phyloP scores from a whole-genome alignment of 92 coral and sea anemone genomes.

The Epizoanthus illoricatus region DNA sequence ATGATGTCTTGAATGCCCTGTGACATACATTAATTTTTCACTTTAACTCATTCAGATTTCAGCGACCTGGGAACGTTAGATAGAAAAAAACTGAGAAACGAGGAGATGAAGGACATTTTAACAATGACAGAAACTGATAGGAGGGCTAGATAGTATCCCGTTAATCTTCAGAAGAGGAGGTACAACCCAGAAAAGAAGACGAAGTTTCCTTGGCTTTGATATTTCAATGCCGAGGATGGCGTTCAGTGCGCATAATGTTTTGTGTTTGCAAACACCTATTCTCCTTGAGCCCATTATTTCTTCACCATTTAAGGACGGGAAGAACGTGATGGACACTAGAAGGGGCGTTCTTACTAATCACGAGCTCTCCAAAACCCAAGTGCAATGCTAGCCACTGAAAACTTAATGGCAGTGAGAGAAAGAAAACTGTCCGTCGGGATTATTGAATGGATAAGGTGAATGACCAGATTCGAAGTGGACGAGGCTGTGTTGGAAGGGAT shows the following conservation, averaged over 20 bases:
- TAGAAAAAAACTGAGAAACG: too few relatives aligned
- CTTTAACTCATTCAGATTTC: too few relatives aligned
- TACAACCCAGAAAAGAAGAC: not conserved
- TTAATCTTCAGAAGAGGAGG: not conserved
- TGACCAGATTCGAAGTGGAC: not conserved
- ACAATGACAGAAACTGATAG: too few relatives aligned
- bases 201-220: not conserved
- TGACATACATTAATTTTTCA: too few relatives aligned
- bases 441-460: not conserved
- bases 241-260: too few relatives aligned
- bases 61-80: too few relatives aligned
- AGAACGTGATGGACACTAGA: conserved; percentile 34
- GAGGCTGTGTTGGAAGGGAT: conserved; percentile 6
- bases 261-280: too few relatives aligned
- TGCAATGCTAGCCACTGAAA: conserved; percentile 35
- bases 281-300: conserved; percentile 11
- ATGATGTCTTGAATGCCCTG: too few relatives aligned
- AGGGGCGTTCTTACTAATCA: conserved; percentile 47
- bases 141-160: not conserved
- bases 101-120: too few relatives aligned
- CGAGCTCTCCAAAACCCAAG: conserved; percentile 46
- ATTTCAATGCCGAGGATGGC: not conserved
- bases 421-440: conserved; percentile 31
- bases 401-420: conserved; percentile 36
- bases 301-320: conserved; percentile 31